A percentile compares a stretch with the other conserved stretches of the same genome.
These are phyloP conservation scores for Atta colombica DNA, from an alignment of 1,140 invertebrate genomes.

Conservation along the genomic window DNA sequence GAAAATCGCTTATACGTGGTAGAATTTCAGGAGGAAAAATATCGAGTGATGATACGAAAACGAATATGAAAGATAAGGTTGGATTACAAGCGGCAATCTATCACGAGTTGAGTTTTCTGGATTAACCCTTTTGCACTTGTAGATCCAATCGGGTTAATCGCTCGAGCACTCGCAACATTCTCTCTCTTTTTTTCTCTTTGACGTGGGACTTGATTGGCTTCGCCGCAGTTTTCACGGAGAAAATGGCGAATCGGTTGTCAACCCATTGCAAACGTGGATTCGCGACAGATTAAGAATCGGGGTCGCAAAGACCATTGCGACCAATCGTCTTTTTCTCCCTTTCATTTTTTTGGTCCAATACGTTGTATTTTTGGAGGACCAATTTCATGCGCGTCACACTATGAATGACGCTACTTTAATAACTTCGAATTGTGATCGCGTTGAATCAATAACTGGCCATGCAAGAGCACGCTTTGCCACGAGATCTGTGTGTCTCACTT, in stretches of 20 bases:
- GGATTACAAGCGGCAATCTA: slow-evolving; percentile 50
- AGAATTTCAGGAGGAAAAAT: slow-evolving; percentile 9
- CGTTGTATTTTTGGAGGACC: slow-evolving; percentile 27
- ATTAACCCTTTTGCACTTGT: slow-evolving; percentile 29
- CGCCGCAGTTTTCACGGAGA: slow-evolving; percentile 39
- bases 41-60: slow-evolving; percentile 21
- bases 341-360: neutral
- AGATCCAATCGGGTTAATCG: slow-evolving; percentile 17
- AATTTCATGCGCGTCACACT: slow-evolving; percentile 45
- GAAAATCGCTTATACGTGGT: slow-evolving; percentile 40
- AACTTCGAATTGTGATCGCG: slow-evolving; percentile 39
- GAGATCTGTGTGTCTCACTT: neutral
- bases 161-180: neutral
- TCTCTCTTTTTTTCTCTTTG: neutral
- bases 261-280: slow-evolving; percentile 35
- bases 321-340: neutral
- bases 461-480: neutral
- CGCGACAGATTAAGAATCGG: slow-evolving; percentile 41
- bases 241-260: slow-evolving; percentile 51
- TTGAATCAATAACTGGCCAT: slow-evolving; percentile 27
- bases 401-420: slow-evolving; percentile 42
- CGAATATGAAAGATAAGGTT: slow-evolving; percentile 54
- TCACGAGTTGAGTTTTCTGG: slow-evolving; percentile 37
- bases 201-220: slow-evolving; percentile 43
- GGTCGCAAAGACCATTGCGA: slow-evolving; percentile 21